A percentile compares a stretch with the other conserved stretches of the same genome.
These are phyloP conservation scores for Dermochelys coriacea DNA, from an alignment of 2,797 vertebrate species.

Conservation along the genomic window DNA sequence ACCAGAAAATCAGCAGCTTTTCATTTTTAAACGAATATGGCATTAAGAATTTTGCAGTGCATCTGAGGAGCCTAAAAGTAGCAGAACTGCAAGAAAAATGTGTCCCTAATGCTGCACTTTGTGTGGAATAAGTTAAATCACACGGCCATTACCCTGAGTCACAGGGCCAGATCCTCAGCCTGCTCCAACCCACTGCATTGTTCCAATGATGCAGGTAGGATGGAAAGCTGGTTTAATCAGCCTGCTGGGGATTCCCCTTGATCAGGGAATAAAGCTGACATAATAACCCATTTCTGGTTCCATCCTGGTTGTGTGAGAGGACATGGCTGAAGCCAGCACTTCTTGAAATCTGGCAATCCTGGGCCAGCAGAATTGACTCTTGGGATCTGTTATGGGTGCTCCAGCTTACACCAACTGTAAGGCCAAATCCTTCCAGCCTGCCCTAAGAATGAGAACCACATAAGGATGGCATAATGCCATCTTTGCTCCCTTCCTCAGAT, in stretches of 20 bases:
- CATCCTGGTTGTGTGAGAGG: conserved; percentile 21
- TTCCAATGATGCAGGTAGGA: neutral
- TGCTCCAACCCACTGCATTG: neutral
- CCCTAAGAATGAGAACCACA: neutral
- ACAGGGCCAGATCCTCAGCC: neutral
- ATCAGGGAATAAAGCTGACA: conserved; percentile 26
- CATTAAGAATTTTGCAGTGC: neutral
- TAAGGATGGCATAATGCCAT: neutral
- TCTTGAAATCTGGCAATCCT: neutral
- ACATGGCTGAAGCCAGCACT: conserved; percentile 52
- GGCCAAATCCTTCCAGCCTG: neutral
- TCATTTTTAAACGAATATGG: neutral
- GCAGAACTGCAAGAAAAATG: neutral
- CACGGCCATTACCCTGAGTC: neutral
- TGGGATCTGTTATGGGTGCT: neutral
- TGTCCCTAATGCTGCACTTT: neutral
- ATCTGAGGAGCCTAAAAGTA: neutral
- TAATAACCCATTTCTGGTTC: conserved; percentile 17
- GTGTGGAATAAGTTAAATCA: neutral
- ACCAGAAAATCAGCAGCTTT: neutral
- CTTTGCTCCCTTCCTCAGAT: neutral
- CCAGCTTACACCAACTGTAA: neutral
- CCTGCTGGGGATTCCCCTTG: conserved; percentile 35
- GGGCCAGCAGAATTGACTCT: neutral
- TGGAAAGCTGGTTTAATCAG: conserved; percentile 4